Base-by-base conservation (phyloP, 2,113 vertebrate genomes). In the Etheostoma spectabile region DNA sequence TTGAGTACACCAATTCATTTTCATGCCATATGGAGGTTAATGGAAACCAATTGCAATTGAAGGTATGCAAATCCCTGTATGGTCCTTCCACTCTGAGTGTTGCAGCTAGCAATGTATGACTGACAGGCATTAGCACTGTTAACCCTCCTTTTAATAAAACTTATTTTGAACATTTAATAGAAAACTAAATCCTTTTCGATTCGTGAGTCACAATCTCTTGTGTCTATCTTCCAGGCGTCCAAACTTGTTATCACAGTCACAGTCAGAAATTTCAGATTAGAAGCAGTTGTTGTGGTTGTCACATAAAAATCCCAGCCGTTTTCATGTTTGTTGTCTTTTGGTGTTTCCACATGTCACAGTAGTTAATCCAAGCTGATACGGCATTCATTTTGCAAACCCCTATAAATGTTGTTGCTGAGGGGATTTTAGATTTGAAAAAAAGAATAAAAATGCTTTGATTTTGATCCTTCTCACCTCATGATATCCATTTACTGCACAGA, bases 131-230 rank as follows among this genome's bases (percentile, higher is more conserved):
- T 30, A 19, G n/a, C 16, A 5, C 70, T 22, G 11, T 59, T 35
- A 75, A 68, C 10, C 16, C 49, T 33, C 38, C 38, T 35, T 38
- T 38, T 49, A 13, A 62, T 45, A 68, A 55, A 75, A 35, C 22
- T 22, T 5, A 59, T 52, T 24, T 71, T 74, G 67, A 21, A 30
- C 12, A 19, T 48, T 30, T 67, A 65, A 52, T 14, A 72, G 51
- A 79, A 30, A 72, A 80, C 63, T 35, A 51, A 76, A 24, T 65
- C 45, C 16, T 65, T 45, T 45, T 60, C n/a, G 59, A 57, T 65
- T 56, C 8, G n/a, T 42, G n/a, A 77, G 22, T n/a, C 67, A 55
- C 62, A 72, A 77, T 81, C 73, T 77, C 35, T 70, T 5, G 11
- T 13, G 18, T 73, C 30, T 45, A 51, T 48, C 30, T 65, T 67